A percentile compares a stretch with the other conserved stretches of the same genome.
phyloP scores from a whole-genome alignment of 2,888 invertebrate genomes.

The Thymelicus acteon region DNA sequence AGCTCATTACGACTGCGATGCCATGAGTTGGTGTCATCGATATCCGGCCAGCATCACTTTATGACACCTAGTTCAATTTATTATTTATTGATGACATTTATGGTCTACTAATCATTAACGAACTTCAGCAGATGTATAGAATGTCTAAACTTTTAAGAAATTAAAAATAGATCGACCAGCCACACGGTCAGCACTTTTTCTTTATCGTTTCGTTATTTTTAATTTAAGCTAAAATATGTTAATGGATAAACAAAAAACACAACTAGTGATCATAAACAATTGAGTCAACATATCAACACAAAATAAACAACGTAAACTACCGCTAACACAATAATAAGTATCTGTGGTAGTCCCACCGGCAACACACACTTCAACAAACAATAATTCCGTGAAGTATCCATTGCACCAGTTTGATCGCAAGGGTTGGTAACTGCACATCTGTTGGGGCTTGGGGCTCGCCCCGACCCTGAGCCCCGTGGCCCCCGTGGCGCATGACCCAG shows the following conservation, averaged over 20 bases:
- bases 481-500: conserved; percentile 54
- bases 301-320: background rate
- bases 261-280: too few relatives aligned
- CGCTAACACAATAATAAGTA: background rate
- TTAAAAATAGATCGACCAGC: conserved; percentile 9
- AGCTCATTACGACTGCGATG: background rate
- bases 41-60: conserved; percentile 14
- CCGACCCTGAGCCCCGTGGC: background rate
- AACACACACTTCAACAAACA: conserved; percentile 9
- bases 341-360: background rate
- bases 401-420: conserved; percentile 3
- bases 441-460: background rate
- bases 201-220: background rate
- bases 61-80: conserved; percentile 20
- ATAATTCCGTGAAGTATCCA: background rate
- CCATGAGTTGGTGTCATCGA: conserved; percentile 9
- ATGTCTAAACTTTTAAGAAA: conserved; percentile 5
- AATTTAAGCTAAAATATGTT: too few relatives aligned
- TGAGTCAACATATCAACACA: too few relatives aligned
- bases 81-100: conserved; percentile 31
- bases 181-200: conserved; percentile 39
- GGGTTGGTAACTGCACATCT: conserved; percentile 13
- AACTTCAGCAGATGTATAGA: conserved; percentile 25
- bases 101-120: conserved; percentile 19
- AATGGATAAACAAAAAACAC: too few relatives aligned